These are phyloP conservation scores for Amiota minor DNA, from an alignment of 2,888 invertebrate genomes.

Conservation along the genomic window DNA sequence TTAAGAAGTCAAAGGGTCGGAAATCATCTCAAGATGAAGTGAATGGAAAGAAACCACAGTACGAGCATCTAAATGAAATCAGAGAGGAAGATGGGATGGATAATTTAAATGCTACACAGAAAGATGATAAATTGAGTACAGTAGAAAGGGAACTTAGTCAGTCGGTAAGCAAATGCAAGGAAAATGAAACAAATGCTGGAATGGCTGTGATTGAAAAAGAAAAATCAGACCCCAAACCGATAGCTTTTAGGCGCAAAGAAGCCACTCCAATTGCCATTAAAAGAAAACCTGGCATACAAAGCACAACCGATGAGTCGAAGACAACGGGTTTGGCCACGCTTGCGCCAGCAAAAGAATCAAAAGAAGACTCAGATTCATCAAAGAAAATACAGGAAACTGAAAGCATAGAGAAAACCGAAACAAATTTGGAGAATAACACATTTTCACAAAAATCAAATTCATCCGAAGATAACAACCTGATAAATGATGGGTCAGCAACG, in stretches of 20 bases:
- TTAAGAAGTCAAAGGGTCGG: slow-evolving; percentile 54
- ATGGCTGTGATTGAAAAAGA: background rate
- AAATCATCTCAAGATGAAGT: slow-evolving; percentile 53
- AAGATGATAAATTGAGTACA: background rate
- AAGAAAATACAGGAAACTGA: background rate
- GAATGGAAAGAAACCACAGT: slow-evolving; percentile 41
- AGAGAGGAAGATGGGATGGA: slow-evolving; percentile 39
- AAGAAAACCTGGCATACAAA: slow-evolving; percentile 48
- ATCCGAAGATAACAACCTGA: background rate
- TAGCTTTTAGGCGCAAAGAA: slow-evolving; percentile 2
- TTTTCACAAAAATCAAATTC: background rate
- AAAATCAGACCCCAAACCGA: slow-evolving; percentile 23
- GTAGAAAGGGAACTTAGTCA: background rate
- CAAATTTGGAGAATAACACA: too few relatives aligned
- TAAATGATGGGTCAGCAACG: slow-evolving; percentile 19
- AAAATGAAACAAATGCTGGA: slow-evolving; percentile 46
- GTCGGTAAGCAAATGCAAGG: slow-evolving; percentile 53
- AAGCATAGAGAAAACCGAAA: background rate
- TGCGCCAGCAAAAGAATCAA: slow-evolving; percentile 9
- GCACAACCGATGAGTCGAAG: slow-evolving; percentile 38
- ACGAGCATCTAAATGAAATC: slow-evolving; percentile 47
- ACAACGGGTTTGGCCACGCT: background rate
- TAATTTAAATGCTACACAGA: slow-evolving; percentile 36
- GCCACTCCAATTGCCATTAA: slow-evolving; percentile 49
- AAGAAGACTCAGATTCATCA: background rate